Percentiles rank a stretch among this genome's conserved stretches.
Conservation (phyloP, 1,140 invertebrate genomes). For the Ridgeia piscesae region DNA sequence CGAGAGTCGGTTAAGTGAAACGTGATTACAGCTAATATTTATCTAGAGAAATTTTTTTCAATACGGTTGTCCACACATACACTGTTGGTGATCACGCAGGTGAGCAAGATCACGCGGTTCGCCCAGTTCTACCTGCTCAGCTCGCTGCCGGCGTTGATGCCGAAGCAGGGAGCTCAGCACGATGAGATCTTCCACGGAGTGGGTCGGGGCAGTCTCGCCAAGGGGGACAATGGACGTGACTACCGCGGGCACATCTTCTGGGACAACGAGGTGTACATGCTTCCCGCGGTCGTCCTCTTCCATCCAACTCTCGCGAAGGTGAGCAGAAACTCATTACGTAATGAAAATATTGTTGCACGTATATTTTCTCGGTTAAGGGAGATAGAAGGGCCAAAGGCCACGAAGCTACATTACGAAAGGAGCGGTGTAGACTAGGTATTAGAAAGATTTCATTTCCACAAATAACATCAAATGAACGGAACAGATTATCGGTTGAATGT, state of each 20-base stretch:
- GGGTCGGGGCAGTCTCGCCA: conserved; percentile 19
- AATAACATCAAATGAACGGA: too few relatives aligned
- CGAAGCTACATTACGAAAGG: too few relatives aligned
- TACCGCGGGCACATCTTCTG: conserved; percentile 31
- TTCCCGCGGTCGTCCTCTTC: conserved; percentile 28
- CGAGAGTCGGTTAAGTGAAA: too few relatives aligned
- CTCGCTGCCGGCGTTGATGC: conserved; percentile 22
- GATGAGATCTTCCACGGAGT: conserved; percentile 25
- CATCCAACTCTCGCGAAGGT: conserved; percentile 26
- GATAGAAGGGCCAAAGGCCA: too few relatives aligned
- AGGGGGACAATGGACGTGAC: conserved; percentile 22
- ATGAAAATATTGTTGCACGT: too few relatives aligned
- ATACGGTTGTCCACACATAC: conserved; percentile 2
- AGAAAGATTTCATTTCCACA: too few relatives aligned
- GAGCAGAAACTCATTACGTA: neutral
- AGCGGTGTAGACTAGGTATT: too few relatives aligned
- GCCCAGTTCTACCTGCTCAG: conserved; percentile 30
- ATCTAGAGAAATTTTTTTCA: too few relatives aligned
- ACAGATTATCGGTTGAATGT: too few relatives aligned
- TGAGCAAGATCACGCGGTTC: conserved; percentile 25
- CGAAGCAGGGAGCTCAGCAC: conserved; percentile 24
- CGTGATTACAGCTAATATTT: too few relatives aligned
- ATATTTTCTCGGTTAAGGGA: too few relatives aligned
- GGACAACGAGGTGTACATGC: conserved; percentile 32
- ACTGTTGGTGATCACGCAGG: neutral